These are phyloP conservation scores for Merluccius polli DNA, from an alignment of 2,797 vertebrate species.

Conservation along the genomic window DNA sequence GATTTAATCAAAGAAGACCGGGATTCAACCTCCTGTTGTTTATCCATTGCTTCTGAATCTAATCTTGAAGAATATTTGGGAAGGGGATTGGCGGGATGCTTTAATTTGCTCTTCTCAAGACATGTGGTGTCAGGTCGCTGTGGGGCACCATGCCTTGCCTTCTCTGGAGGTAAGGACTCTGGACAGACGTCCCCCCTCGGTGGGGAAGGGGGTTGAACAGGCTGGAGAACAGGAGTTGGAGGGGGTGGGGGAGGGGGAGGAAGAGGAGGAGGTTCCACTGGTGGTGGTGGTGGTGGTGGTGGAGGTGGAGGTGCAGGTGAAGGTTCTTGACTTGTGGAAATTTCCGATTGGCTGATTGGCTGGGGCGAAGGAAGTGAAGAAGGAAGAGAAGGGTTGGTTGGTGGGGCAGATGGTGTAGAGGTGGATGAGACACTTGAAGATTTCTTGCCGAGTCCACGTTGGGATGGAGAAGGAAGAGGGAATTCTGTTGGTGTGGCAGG, in stretches of 20 bases:
- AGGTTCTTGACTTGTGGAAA: slow-evolving; percentile 11
- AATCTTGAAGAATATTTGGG: slow-evolving; percentile 36
- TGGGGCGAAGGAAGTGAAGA: background rate
- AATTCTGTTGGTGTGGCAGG: background rate
- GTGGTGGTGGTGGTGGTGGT: too few species aligned
- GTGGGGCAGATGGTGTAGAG: background rate
- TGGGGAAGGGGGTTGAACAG: slow-evolving; percentile 6
- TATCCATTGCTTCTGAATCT: slow-evolving; percentile 31
- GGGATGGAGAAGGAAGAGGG: background rate
- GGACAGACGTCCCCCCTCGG: slow-evolving; percentile 7
- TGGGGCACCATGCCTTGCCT: slow-evolving; percentile 22
- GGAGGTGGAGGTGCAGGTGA: background rate
- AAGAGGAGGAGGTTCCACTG: slow-evolving; percentile 1
- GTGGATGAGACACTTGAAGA: background rate
- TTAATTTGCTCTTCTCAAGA: slow-evolving; percentile 13
- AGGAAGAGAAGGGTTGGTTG: background rate
- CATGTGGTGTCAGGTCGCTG: slow-evolving; percentile 5
- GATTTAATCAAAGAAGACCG: slow-evolving; percentile 13
- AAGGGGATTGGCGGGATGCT: slow-evolving; percentile 15
- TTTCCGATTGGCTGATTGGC: background rate
- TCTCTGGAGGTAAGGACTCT: slow-evolving; percentile 16
- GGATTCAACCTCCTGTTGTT: slow-evolving; percentile 12
- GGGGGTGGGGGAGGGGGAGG: too few species aligned
- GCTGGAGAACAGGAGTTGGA: background rate
- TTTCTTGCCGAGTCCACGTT: background rate